Evolutionary conservation across 2,888 invertebrate species (phyloP), one percentile per base, ranked within the genome.

Genomic region (Lypha dubia): DNA sequence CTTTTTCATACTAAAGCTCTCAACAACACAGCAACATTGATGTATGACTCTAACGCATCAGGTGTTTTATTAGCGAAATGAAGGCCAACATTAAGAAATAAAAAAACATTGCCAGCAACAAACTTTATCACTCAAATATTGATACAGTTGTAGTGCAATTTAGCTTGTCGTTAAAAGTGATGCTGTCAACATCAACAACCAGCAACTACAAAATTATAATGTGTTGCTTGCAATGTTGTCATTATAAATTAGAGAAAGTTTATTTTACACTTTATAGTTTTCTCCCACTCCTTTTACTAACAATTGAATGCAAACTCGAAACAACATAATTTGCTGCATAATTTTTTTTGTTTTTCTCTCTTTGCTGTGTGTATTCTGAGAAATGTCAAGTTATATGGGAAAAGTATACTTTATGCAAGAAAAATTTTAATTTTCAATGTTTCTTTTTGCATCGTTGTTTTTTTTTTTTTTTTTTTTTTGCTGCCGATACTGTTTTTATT

Each of bases 161-260:
- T 71, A 11, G 28, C 46, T 20, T 80, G 63, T 81, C 62, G 20
- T 46, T 70, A n/a, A n/a, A n/a, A 9, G 38, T 56, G 46, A 75
- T 46, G 68, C 44, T 70, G 79, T 53, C 74, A 77, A 77, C 67
- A 73, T 20, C 53, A 77, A 49, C 41, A 79, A n/a, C n/a, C 65
- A 63, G 17, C 28, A 70, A 35, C 58, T 15, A 51, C 24, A 56
- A 49, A 56, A 70, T 20, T 35, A 56, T 63, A 60, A 56, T 22
- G 44, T 79, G 53, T 28, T 53, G 9, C n/a, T 62, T 28, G 53
- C 58, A 56, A 46, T 71, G 73, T 73, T 81, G 74, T 79, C 77
- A 74, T 81, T 84, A 79, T 75, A 81, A 84, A 84, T 84, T 84
- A 84, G 84, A 60, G 35, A 70, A 84, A 81, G 74, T 84, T 84